phyloP scores from a whole-genome alignment of 1,140 invertebrate species.

The Helicorthomorpha holstii region DNA sequence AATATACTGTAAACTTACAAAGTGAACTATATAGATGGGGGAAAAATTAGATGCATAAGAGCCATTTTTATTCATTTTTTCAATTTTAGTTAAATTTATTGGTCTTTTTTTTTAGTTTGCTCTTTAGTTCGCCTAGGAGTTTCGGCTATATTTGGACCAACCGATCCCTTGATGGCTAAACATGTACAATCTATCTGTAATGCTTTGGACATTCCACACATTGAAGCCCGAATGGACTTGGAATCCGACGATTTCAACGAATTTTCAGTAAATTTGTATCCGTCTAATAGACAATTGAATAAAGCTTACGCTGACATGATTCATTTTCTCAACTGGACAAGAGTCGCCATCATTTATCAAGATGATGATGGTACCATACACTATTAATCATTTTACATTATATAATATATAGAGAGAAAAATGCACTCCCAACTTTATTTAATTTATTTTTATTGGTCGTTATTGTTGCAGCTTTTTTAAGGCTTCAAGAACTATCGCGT shows the following conservation, averaged over 20 bases:
- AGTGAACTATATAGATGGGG: neutral
- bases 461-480: neutral
- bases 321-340: conserved; percentile 77
- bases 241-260: conserved; percentile 38
- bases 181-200: conserved; percentile 81
- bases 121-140: conserved; percentile 66
- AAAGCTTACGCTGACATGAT: conserved; percentile 72
- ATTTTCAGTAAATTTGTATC: conserved; percentile 80
- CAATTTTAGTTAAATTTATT: neutral
- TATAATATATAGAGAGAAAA: too few species aligned
- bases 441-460: neutral
- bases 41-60: neutral
- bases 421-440: neutral
- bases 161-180: conserved; percentile 56
- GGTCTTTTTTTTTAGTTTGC: conserved; percentile 43
- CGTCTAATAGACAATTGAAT: conserved; percentile 63
- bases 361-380: conserved; percentile 63
- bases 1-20: neutral
- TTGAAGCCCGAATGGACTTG: conserved; percentile 56
- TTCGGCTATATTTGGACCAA: conserved; percentile 74
- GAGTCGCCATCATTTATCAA: conserved; percentile 84
- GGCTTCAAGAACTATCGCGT: neutral
- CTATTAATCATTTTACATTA: too few species aligned
- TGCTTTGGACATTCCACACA: conserved; percentile 68
- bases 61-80: neutral